Base-by-base conservation (phyloP, 2,888 invertebrate genomes). In the Micoletzkya japonica region DNA sequence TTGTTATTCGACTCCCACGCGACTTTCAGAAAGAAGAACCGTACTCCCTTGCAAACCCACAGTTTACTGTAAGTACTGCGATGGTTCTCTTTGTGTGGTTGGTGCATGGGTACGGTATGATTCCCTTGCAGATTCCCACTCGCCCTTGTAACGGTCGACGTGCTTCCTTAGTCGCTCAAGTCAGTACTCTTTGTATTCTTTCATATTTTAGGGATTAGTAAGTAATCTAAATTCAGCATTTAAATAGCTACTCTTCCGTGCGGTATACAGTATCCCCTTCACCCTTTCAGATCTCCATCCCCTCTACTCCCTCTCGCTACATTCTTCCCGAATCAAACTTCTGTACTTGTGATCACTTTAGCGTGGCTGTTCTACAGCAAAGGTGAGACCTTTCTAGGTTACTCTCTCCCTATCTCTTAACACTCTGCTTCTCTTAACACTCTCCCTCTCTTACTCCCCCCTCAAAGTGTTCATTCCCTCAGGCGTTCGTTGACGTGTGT, bases 311-410 rank as follows among this genome's bases (percentile, higher is more conserved):
- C 54, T 36, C 37, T 49, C 54, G 64, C n/a, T 64, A 36, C 54
- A 10, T 64, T 28, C 54, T 30, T 26, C 64, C 64, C 37, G 64
- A 64, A 37, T 32, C 64, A 2, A 64, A 64, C 24, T 64, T 30
- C 64, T 64, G 64, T n/a, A 28, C 20, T 7, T 64, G 64, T 17
- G 64, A 64, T 10, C 52, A 64, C 36, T 64, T 64, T 37, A 26
- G 17, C 17, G 10, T 28, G 26, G 36, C 36, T n/a, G 64, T 64
- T 2, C 20, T 64, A 10, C 28, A 36, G 34, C 36, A 50, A 30
- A 64, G 64, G 64, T 64, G 32, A 61, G 28, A n/a, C 52, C 17
- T 17, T n/a, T 17, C 17, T 52, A 52, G 39, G 10, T 10, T 10
- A 39, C 17, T 39, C 39, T 17, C n/a, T n/a, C n/a, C n/a, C n/a